Conservation (phyloP, 2,797 vertebrate genomes). For the Acropternis orthonyx region DNA sequence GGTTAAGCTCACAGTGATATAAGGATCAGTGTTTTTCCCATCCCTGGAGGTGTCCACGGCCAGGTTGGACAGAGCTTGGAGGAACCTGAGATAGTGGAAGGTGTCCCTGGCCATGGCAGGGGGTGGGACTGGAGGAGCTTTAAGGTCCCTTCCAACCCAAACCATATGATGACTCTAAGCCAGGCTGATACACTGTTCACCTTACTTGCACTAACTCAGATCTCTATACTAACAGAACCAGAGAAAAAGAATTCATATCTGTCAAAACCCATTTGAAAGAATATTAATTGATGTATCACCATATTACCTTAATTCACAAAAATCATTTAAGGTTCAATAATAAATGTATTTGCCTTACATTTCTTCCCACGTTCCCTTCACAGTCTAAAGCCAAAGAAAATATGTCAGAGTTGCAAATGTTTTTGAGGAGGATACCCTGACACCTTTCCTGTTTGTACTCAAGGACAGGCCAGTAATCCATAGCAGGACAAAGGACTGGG, state of each 20-base stretch:
- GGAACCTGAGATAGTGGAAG: background rate
- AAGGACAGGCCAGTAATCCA: background rate
- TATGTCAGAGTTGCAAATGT: background rate
- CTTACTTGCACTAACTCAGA: background rate
- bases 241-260: background rate
- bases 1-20: too few relatives aligned
- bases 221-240: background rate
- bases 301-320: background rate
- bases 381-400: background rate
- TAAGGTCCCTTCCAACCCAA: background rate
- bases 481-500: background rate
- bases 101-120: background rate
- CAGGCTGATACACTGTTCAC: background rate
- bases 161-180: background rate
- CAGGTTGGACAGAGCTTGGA: rapidly evolving
- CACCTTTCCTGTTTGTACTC: background rate
- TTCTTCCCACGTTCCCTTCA: background rate
- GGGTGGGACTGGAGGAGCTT: too few relatives aligned
- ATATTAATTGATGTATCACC: rapidly evolving
- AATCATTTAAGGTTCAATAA: background rate
- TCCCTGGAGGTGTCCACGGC: background rate
- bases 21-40: too few relatives aligned
- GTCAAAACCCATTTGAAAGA: background rate
- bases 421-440: background rate
- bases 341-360: rapidly evolving